These are phyloP conservation scores for Ginglymostoma cirratum DNA, from an alignment of 2,113 vertebrate species.

Conservation along the genomic window DNA sequence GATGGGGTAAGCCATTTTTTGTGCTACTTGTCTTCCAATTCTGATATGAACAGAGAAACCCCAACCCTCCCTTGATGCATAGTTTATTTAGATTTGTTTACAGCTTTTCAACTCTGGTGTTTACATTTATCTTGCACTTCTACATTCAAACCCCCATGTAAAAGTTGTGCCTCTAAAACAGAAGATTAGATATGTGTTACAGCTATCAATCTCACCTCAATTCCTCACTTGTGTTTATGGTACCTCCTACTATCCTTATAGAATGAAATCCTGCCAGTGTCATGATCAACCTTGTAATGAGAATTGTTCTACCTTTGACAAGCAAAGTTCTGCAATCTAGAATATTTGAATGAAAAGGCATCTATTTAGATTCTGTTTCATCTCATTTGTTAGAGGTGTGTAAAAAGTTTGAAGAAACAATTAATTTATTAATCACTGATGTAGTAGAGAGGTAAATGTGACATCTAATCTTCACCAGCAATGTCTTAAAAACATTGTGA, in stretches of 20 bases:
- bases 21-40: background rate
- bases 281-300: background rate
- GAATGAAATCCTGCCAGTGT: background rate
- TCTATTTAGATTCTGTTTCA: background rate
- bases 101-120: background rate
- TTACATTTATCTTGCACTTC: background rate
- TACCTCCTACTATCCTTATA: background rate
- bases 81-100: background rate
- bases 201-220: background rate
- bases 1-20: background rate
- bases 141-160: background rate
- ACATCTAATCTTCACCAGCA: background rate
- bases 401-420: background rate
- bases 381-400: background rate
- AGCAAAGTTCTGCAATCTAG: background rate
- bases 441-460: background rate
- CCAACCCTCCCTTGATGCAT: background rate
- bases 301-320: background rate
- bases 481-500: background rate
- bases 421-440: background rate
- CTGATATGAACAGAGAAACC: background rate
- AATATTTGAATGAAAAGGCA: background rate
- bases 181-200: background rate
- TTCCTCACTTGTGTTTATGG: background rate
- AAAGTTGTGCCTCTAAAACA: background rate